Conservation (phyloP, 2,113 vertebrate species). For the Nothobranchius kuhntae region DNA sequence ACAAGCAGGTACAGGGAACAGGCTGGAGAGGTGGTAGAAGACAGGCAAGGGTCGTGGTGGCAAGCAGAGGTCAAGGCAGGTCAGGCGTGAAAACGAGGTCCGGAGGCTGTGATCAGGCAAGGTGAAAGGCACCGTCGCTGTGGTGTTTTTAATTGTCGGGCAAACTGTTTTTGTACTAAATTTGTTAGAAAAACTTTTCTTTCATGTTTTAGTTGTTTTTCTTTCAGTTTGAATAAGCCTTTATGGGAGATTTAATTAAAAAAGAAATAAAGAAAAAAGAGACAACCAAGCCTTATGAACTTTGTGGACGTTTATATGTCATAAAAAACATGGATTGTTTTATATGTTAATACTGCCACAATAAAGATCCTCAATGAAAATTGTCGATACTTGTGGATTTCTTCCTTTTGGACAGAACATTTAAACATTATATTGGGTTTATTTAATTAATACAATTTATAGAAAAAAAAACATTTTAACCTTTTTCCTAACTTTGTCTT, state of each 20-base stretch:
- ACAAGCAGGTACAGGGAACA: too few relatives aligned
- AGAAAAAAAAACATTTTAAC: too few relatives aligned
- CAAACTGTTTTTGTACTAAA: slow-evolving; percentile 69
- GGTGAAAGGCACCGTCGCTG: too few relatives aligned
- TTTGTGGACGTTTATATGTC: slow-evolving; percentile 98
- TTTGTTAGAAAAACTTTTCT: slow-evolving; percentile 7
- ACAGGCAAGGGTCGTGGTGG: too few relatives aligned
- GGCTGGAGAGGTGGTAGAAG: too few relatives aligned
- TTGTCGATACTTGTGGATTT: background rate
- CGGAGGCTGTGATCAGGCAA: too few relatives aligned
- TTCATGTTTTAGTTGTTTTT: slow-evolving; percentile 69
- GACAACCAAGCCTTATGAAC: slow-evolving; percentile 91
- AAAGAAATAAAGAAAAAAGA: slow-evolving; percentile 57
- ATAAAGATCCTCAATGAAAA: slow-evolving; percentile 86
- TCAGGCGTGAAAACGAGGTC: too few relatives aligned
- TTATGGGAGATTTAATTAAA: slow-evolving; percentile 82
- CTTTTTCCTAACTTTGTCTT: slow-evolving; percentile 23
- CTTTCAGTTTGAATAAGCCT: slow-evolving; percentile 85
- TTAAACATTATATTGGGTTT: too few relatives aligned
- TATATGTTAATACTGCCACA: slow-evolving; percentile 96
- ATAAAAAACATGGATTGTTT: slow-evolving; percentile 89
- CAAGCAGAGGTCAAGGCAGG: too few relatives aligned
- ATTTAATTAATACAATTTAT: too few relatives aligned
- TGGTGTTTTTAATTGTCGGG: slow-evolving; percentile 71
- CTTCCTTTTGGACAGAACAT: background rate